These are phyloP conservation scores for Protonemura montana DNA, from an alignment of 2,888 invertebrate species.

Conservation along the genomic window DNA sequence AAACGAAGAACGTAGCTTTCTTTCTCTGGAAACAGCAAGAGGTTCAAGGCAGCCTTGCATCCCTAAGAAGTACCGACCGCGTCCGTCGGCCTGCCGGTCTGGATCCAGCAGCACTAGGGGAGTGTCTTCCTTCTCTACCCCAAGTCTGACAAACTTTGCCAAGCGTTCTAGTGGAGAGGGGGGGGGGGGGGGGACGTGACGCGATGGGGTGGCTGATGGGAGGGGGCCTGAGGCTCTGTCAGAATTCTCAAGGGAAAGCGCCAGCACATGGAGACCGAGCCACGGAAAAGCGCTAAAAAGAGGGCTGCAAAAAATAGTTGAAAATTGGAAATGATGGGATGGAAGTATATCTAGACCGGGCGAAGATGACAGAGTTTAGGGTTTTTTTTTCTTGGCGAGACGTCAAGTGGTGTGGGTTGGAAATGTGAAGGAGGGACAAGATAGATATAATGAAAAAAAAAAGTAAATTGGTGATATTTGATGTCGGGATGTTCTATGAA, in stretches of 20 bases:
- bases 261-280: background rate
- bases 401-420: background rate
- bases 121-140: background rate
- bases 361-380: conserved; percentile 40
- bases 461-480: conserved; percentile 36
- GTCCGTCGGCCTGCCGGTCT: background rate
- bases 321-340: conserved; percentile 40
- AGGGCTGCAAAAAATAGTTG: conserved; percentile 42
- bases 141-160: background rate
- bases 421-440: background rate
- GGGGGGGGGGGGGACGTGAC: conserved; percentile 15
- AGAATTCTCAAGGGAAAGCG: conserved; percentile 36
- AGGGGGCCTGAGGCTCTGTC: conserved; percentile 35
- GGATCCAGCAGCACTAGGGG: background rate
- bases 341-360: conserved; percentile 29
- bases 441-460: conserved; percentile 40
- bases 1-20: background rate
- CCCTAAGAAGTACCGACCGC: background rate
- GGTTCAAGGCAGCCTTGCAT: background rate
- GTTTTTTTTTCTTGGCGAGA: background rate
- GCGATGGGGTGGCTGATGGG: background rate
- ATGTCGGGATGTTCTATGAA: background rate
- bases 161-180: background rate
- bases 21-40: background rate
- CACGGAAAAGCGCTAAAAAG: conserved; percentile 20